These are phyloP conservation scores for Myiagra hebetior DNA, from an alignment of 2,113 vertebrate genomes.

Conservation along the genomic window DNA sequence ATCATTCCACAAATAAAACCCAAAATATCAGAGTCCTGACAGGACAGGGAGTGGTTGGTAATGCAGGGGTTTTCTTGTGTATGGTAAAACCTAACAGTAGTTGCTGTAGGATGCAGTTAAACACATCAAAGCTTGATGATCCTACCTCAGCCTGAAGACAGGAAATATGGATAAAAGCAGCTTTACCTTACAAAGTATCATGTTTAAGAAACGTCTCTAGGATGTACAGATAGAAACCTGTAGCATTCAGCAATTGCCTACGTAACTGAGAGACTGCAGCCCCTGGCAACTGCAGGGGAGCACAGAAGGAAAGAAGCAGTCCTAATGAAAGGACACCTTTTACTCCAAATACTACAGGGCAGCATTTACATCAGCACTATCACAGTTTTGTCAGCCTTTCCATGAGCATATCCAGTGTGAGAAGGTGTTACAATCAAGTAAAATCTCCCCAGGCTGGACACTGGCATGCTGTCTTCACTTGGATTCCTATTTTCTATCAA, in stretches of 20 bases:
- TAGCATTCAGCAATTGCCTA: neutral
- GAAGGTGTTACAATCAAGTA: neutral
- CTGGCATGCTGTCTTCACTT: fast-evolving
- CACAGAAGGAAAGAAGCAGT: neutral
- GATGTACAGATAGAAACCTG: neutral
- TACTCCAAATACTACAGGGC: neutral
- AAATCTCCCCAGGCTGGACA: neutral
- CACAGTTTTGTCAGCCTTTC: neutral
- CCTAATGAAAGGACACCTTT: neutral
- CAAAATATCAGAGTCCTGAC: neutral
- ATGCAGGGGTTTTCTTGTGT: neutral
- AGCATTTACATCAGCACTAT: neutral
- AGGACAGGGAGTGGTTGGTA: neutral
- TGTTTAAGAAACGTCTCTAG: neutral
- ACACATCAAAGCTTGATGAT: neutral
- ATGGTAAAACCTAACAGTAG: neutral
- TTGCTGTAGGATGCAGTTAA: neutral
- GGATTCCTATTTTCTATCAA: neutral
- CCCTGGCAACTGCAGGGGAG: neutral
- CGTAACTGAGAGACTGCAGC: neutral
- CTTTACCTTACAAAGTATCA: neutral
- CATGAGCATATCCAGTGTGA: fast-evolving
- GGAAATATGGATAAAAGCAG: neutral
- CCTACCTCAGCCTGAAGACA: neutral
- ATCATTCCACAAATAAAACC: neutral